Base-by-base conservation (phyloP, 1,140 invertebrate species). In the Leptopilina boulardi region DNA sequence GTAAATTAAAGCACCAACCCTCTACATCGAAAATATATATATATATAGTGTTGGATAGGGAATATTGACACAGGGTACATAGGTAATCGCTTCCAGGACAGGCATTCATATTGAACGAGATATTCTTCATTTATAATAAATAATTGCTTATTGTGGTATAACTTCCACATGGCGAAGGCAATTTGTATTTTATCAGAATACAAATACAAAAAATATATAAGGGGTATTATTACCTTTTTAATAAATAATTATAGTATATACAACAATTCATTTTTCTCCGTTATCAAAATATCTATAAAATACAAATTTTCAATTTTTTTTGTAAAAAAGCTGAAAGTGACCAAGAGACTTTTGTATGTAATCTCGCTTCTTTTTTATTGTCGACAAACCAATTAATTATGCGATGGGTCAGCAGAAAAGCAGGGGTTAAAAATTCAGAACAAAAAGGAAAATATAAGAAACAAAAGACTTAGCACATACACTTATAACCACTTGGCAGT, bases 361-460 rank as follows among this genome's bases (percentile, higher is more conserved):
- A n/a, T n/a, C n/a, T n/a, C n/a, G n/a, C 54, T 56, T 56, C 54
- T 56, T 11, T 21, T 56, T 19, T 56, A 21, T 56, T 56, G 10
- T 23, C 21, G 6, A 56, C 54, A 56, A 56, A 56, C 21, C 9
- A 19, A 56, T 19, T 56, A 56, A 56, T 56, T 56, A 56, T 56
- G 21, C 47, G 47, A 51, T 51, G 47, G 47, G 47, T 51, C 47
- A 51, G 15, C 15, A 51, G 18, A 19, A 51, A 51, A 51, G 47
- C 47, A 18, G 11, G 47, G 47, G 5, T 51, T 0, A 19, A 51
- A n/a, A 51, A 18, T n/a, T 8, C 5, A 70, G 3, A 1, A 9
- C 3, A n/a, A 71, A 3, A 26, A 13, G 66, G 13, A n/a, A 70
- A 72, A 73, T 23, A 72, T 75, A 71, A 73, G 71, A 18, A 18